phyloP scores from a whole-genome alignment of 2,797 vertebrate species.

The Enteromius radiatus region DNA sequence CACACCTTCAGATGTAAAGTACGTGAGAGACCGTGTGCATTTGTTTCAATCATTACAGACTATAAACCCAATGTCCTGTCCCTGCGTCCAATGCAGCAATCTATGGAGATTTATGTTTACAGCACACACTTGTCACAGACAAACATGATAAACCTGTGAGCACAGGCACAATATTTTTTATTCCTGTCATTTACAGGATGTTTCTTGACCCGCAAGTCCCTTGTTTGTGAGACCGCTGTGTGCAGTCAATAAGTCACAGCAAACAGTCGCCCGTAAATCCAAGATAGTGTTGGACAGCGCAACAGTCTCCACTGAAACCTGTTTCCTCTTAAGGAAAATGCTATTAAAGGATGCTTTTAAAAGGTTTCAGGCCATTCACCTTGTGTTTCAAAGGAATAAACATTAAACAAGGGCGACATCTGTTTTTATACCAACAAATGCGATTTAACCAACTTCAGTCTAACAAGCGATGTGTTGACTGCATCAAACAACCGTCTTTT shows the following conservation, averaged over 20 bases:
- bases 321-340: conserved; percentile 20
- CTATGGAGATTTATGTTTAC: conserved; percentile 45
- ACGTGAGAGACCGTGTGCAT: background rate
- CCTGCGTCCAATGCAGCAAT: conserved; percentile 28
- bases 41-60: conserved; percentile 6
- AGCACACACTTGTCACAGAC: conserved; percentile 42
- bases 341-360: conserved; percentile 26
- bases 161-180: conserved; percentile 21
- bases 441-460: conserved; percentile 16
- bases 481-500: conserved; percentile 24
- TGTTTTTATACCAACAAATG: conserved; percentile 25
- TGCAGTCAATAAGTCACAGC: conserved; percentile 10
- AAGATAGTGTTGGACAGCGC: conserved; percentile 11
- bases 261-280: conserved; percentile 14
- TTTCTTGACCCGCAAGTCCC: conserved; percentile 14
- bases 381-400: conserved; percentile 26
- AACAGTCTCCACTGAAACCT: background rate
- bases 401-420: conserved; percentile 34
- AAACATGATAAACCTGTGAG: conserved; percentile 36
- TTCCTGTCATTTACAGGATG: conserved; percentile 23
- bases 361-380: background rate
- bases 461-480: conserved; percentile 34
- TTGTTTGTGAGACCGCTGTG: conserved; percentile 9
- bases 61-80: background rate
- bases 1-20: background rate